These are phyloP conservation scores for Scleropages formosus DNA, from an alignment of 2,797 vertebrate genomes.

Conservation along the genomic window DNA sequence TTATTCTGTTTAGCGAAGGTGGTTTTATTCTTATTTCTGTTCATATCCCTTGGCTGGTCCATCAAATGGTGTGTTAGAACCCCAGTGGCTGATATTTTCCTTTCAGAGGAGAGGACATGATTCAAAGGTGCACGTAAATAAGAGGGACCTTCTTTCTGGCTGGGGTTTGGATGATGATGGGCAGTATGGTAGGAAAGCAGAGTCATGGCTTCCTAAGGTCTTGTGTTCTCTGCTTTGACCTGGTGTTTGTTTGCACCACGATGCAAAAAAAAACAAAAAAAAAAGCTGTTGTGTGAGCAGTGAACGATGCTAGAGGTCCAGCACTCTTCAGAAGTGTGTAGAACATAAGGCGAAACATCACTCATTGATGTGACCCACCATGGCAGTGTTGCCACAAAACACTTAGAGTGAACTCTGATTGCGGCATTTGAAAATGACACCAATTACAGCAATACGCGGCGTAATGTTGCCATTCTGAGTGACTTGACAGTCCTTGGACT, in stretches of 20 bases:
- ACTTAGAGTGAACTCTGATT: neutral
- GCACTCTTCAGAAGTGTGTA: constrained; percentile 4
- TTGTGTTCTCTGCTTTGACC: constrained; percentile 6
- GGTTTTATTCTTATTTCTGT: too few relatives aligned
- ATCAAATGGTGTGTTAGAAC: too few relatives aligned
- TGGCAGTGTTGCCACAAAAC: constrained; percentile 17
- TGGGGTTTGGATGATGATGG: too few relatives aligned
- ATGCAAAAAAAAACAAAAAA: too few relatives aligned
- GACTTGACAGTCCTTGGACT: constrained; percentile 17
- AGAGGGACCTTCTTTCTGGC: too few relatives aligned
- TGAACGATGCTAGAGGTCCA: neutral
- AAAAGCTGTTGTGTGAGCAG: constrained; percentile 9
- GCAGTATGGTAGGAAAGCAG: too few relatives aligned
- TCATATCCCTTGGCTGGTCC: too few relatives aligned
- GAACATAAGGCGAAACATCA: constrained; percentile 19
- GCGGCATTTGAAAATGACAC: constrained; percentile 2
- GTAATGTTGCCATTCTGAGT: constrained; percentile 6
- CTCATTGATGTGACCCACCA: neutral
- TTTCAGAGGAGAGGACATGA: too few relatives aligned
- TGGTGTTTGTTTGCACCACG: constrained; percentile 18
- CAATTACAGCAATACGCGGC: constrained; percentile 2
- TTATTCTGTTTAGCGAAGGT: too few relatives aligned
- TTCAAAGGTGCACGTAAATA: too few relatives aligned
- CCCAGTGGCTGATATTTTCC: too few relatives aligned
- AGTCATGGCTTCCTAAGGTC: constrained; percentile 15